Evolutionary conservation across 1,140 invertebrate species (phyloP).

Genomic region (Zaprionus davidi): DNA sequence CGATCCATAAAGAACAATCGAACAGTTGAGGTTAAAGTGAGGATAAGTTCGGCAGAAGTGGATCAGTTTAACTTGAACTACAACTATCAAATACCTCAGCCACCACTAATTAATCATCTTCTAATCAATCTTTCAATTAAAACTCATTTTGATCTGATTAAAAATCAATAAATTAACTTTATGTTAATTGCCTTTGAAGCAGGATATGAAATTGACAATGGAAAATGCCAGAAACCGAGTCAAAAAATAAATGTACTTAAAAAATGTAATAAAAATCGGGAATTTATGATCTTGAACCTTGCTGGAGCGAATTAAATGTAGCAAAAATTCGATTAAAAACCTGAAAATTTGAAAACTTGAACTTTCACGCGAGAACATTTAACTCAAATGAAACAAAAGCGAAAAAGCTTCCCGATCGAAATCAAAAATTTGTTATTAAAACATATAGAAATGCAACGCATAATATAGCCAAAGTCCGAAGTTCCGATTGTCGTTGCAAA

Average conservation of each 20-base stretch:
- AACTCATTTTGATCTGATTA: background rate
- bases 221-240: background rate
- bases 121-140: background rate
- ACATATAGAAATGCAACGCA: background rate
- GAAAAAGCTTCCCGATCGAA: background rate
- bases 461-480: background rate
- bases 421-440: conserved; percentile 1
- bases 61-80: background rate
- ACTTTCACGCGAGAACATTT: background rate
- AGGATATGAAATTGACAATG: background rate
- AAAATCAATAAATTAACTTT: background rate
- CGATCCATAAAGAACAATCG: background rate
- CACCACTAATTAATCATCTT: background rate
- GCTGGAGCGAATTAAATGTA: background rate
- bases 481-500: background rate
- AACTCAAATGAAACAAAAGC: background rate
- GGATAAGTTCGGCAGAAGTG: background rate
- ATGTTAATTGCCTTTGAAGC: background rate
- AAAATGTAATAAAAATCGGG: background rate
- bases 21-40: background rate
- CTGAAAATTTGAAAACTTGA: conserved; percentile 7
- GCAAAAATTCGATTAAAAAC: conserved; percentile 2
- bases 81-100: background rate
- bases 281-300: conserved; percentile 2
- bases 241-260: background rate